Evolutionary conservation across 2,113 vertebrate genomes (phyloP).

Genomic region (Poecile atricapillus): DNA sequence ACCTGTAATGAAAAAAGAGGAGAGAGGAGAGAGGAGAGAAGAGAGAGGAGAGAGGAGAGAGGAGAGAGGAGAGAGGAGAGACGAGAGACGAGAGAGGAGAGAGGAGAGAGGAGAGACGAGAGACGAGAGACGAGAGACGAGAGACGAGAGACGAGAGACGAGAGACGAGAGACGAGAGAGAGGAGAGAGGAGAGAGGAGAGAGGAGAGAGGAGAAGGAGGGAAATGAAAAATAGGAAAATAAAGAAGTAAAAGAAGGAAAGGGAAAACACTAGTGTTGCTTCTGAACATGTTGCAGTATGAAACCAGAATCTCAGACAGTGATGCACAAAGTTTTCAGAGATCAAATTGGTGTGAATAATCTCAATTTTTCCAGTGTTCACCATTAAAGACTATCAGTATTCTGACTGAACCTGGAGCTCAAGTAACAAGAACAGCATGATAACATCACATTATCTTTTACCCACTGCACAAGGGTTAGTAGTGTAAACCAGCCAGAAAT

Average conservation of each 20-base stretch:
- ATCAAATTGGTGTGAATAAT: neutral
- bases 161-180: too few relatives aligned
- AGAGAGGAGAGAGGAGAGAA: fast-evolving
- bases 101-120: fast-evolving
- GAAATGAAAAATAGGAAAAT: neutral
- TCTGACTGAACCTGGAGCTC: neutral
- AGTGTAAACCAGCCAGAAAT: neutral
- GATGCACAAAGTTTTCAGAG: neutral
- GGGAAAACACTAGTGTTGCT: neutral
- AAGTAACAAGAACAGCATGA: neutral
- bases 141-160: too few relatives aligned
- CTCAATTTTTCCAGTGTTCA: neutral
- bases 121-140: too few relatives aligned
- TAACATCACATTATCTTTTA: neutral
- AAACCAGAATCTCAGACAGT: neutral
- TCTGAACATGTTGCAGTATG: neutral
- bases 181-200: too few relatives aligned
- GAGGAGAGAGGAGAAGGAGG: too few relatives aligned
- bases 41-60: fast-evolving
- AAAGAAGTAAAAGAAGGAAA: neutral
- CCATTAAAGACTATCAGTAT: neutral
- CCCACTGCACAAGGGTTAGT: neutral
- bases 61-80: fast-evolving
- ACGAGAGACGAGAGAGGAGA: too few relatives aligned
- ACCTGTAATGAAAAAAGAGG: neutral